Evolutionary conservation across 2,888 invertebrate species (phyloP).

Genomic region (Meandrusa payeni): DNA sequence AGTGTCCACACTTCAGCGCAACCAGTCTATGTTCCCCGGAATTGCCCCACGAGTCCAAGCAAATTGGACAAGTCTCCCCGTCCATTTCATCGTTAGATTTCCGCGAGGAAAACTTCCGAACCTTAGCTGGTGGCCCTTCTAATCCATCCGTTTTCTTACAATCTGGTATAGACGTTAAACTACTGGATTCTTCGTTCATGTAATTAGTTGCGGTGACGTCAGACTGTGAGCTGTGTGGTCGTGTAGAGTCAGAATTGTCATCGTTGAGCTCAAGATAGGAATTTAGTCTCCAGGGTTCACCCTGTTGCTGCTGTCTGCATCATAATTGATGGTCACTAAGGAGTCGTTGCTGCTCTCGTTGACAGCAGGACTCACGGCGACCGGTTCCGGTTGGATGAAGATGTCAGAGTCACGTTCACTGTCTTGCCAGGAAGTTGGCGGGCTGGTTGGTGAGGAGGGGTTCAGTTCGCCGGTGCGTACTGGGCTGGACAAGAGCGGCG

Average conservation of each 20-base stretch:
- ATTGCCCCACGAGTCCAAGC: slow-evolving; percentile 93
- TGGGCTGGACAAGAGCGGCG: too few species aligned
- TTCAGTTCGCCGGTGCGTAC: too few species aligned
- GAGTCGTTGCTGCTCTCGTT: slow-evolving; percentile 33
- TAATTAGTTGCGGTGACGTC: slow-evolving; percentile 31
- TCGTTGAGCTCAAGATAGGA: slow-evolving; percentile 18
- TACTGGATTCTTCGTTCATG: slow-evolving; percentile 37
- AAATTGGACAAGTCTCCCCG: slow-evolving; percentile 91
- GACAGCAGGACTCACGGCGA: slow-evolving; percentile 8
- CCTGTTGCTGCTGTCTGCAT: slow-evolving; percentile 24
- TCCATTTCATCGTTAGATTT: slow-evolving; percentile 74
- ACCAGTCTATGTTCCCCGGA: slow-evolving; percentile 92
- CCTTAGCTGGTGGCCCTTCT: slow-evolving; percentile 54
- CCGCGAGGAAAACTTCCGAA: slow-evolving; percentile 47
- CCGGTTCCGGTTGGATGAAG: slow-evolving; percentile 17
- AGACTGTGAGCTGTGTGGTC: slow-evolving; percentile 28
- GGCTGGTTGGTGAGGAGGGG: too few species aligned
- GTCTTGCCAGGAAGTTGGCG: slow-evolving; percentile 9
- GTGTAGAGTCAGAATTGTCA: slow-evolving; percentile 31
- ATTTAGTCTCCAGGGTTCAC: neutral
- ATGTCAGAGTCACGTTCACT: slow-evolving; percentile 25
- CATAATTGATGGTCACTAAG: slow-evolving; percentile 24
- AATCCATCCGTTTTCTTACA: too few species aligned
- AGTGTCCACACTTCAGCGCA: slow-evolving; percentile 94
- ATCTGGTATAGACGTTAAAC: slow-evolving; percentile 36